A percentile compares a stretch with the other conserved stretches of the same genome.
These are phyloP conservation scores for Sebastes steindachneri DNA, from an alignment of 2,797 vertebrate genomes.

Conservation along the genomic window DNA sequence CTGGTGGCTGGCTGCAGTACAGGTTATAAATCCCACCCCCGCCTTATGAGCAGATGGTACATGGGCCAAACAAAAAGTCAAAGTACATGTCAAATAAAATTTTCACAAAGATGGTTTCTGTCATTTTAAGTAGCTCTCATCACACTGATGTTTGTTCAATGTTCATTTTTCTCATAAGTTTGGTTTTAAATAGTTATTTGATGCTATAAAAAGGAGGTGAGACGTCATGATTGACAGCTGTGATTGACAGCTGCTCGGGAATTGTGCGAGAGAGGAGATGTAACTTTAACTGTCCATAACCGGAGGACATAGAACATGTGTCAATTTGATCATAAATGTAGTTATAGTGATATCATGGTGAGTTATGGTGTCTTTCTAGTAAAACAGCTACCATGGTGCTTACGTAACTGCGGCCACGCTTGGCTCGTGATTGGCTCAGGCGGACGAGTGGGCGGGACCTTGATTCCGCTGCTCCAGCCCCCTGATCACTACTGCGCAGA, in stretches of 20 bases:
- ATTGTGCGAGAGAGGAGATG: not conserved
- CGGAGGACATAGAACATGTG: too few species aligned
- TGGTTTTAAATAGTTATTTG: not conserved
- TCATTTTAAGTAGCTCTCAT: not conserved
- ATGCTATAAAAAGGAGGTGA: not conserved
- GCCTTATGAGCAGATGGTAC: not conserved
- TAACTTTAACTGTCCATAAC: not conserved
- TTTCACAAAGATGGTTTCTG: too few species aligned
- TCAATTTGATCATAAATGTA: not conserved
- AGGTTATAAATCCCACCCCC: too few species aligned
- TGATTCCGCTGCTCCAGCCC: accelerated
- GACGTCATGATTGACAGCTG: not conserved
- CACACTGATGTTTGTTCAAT: not conserved
- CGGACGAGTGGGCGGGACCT: too few species aligned
- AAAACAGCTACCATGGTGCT: not conserved
- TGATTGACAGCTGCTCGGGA: too few species aligned
- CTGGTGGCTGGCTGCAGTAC: not conserved
- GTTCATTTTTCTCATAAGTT: too few species aligned
- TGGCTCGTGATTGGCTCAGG: too few species aligned
- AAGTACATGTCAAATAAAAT: too few species aligned
- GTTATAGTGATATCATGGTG: too few species aligned
- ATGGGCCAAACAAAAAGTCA: not conserved
- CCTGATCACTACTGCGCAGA: too few species aligned
- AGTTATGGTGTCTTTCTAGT: not conserved
- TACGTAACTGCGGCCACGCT: accelerated